Evolutionary conservation across 2,888 invertebrate species (phyloP).

Genomic region (Morpho achilles): DNA sequence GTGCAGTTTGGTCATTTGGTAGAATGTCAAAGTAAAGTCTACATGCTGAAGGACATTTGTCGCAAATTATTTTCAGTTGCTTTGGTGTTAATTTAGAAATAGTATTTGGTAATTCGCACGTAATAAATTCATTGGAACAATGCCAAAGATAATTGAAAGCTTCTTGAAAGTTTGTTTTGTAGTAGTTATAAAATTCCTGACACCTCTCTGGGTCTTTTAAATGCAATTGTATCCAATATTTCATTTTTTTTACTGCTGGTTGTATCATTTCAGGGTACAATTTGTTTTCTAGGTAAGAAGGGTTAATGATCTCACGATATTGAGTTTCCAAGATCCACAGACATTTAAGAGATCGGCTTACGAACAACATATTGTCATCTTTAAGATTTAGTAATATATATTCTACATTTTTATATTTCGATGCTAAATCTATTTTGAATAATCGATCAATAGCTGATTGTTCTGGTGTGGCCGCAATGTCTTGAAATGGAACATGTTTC

Average conservation of each 20-base stretch:
- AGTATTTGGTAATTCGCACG: constrained; percentile 35
- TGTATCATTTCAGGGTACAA: constrained; percentile 52
- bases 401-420: constrained; percentile 40
- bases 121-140: constrained; percentile 43
- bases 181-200: constrained; percentile 48
- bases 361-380: constrained; percentile 54
- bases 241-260: constrained; percentile 50
- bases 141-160: constrained; percentile 45
- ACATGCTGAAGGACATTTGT: constrained; percentile 40
- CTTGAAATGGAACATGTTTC: constrained; percentile 22
- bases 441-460: constrained; percentile 44
- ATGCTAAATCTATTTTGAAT: constrained; percentile 57
- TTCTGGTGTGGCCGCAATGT: constrained; percentile 36
- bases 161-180: constrained; percentile 37
- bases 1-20: constrained; percentile 30
- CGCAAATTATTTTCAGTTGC: constrained; percentile 45
- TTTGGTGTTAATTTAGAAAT: constrained; percentile 42
- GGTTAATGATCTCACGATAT: constrained; percentile 44
- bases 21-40: constrained; percentile 45
- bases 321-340: constrained; percentile 46
- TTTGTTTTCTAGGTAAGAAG: constrained; percentile 44
- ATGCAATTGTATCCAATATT: constrained; percentile 43
- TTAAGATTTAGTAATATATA: constrained; percentile 49
- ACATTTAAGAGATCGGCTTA: constrained; percentile 51
- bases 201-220: constrained; percentile 40